Evolutionary conservation across 2,797 vertebrate species (phyloP).

Genomic region (Ambastaia sidthimunki): DNA sequence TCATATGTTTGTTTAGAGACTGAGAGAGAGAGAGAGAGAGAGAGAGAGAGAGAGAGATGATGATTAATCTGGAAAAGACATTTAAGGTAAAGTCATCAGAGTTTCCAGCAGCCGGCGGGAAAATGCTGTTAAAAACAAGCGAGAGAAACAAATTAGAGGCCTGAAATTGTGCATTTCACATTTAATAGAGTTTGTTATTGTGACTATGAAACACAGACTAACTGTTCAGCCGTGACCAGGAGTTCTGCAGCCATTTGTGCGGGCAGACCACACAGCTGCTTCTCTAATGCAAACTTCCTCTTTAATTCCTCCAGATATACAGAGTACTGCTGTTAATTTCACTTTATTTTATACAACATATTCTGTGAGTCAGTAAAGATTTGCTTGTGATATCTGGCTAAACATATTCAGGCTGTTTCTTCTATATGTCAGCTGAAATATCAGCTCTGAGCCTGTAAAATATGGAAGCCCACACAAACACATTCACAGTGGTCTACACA

Average conservation of each 20-base stretch:
- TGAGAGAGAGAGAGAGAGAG: too few species aligned
- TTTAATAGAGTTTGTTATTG: slow-evolving; percentile 25
- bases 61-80: neutral
- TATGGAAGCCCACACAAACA: neutral
- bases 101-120: neutral
- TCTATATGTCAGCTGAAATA: neutral
- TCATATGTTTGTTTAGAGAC: too few species aligned
- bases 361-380: neutral
- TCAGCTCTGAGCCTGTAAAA: neutral
- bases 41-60: neutral
- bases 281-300: slow-evolving; percentile 12
- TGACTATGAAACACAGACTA: slow-evolving; percentile 23
- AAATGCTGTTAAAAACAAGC: neutral
- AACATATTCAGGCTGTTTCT: neutral
- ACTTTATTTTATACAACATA: neutral
- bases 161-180: slow-evolving; percentile 27
- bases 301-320: slow-evolving; percentile 15
- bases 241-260: slow-evolving; percentile 15
- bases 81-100: slow-evolving; percentile 1
- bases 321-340: neutral
- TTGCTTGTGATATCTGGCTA: slow-evolving; percentile 4
- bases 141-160: slow-evolving; percentile 14
- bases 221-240: slow-evolving; percentile 4
- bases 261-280: neutral
- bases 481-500: neutral